phyloP scores from a whole-genome alignment of 2,113 vertebrate species.

The Pyxicephalus adspersus region DNA sequence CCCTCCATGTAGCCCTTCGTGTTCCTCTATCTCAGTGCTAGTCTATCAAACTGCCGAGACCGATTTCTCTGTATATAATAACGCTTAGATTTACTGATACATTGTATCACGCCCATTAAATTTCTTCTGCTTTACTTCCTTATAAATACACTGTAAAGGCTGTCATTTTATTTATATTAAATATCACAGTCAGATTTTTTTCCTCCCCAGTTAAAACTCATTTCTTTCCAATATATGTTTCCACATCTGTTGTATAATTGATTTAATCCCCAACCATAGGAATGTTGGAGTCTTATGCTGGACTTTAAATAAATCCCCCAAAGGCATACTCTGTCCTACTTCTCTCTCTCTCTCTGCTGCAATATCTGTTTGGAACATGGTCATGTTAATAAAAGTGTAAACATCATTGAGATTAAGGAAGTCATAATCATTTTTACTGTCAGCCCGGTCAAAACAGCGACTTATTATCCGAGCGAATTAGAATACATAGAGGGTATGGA shows the following conservation, averaged over 20 bases:
- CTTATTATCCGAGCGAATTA: conserved; percentile 52
- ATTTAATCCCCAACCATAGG: conserved; percentile 82
- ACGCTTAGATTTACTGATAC: not conserved
- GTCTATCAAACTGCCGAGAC: no score
- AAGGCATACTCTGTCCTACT: conserved; percentile 79
- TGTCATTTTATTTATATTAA: conserved; percentile 6
- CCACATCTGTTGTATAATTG: conserved; percentile 79
- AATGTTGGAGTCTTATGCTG: conserved; percentile 74
- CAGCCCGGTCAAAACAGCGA: conserved; percentile 24
- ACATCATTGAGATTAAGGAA: conserved; percentile 74
- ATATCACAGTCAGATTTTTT: not conserved
- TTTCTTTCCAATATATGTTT: conserved; percentile 61
- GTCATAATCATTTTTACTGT: conserved; percentile 64
- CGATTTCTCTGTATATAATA: not conserved
- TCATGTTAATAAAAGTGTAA: conserved; percentile 68
- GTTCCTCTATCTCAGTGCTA: no score
- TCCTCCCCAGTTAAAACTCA: conserved; percentile 15
- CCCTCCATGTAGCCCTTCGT: no score
- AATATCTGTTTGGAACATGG: conserved; percentile 74
- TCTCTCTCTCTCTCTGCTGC: conserved; percentile 69
- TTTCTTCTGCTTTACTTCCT: not conserved
- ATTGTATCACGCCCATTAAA: not conserved
- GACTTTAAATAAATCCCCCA: conserved; percentile 75
- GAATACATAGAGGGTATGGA: conserved; percentile 23
- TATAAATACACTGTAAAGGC: not conserved